These are phyloP conservation scores for Syngnathus scovelli DNA, from an alignment of 2,113 vertebrate genomes.

Conservation along the genomic window DNA sequence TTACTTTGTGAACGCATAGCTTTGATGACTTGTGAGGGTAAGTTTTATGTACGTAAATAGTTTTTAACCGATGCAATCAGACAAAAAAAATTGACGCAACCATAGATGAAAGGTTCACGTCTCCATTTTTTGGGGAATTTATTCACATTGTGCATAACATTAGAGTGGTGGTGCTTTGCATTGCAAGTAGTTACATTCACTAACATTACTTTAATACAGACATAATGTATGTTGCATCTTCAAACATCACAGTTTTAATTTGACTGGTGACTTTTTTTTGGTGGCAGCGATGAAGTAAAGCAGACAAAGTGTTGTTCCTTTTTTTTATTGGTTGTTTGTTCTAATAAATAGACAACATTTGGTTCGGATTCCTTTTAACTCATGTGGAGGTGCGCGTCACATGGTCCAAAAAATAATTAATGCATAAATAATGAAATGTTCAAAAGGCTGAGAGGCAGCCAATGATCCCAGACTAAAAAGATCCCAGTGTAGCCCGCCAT, in stretches of 20 bases:
- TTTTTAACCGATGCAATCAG: background rate
- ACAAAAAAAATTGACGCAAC: background rate
- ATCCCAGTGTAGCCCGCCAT: constrained; percentile 71
- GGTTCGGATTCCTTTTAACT: too few species aligned
- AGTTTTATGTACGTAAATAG: too few species aligned
- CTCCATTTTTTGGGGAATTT: background rate
- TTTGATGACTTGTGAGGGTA: background rate
- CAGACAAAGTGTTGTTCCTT: too few species aligned
- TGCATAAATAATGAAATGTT: constrained; percentile 27
- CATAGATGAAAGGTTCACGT: background rate
- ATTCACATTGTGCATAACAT: background rate
- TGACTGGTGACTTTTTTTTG: too few species aligned
- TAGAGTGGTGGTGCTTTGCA: background rate
- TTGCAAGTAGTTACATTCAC: background rate
- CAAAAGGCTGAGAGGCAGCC: constrained; percentile 45
- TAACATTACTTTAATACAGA: too few species aligned
- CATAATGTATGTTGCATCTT: background rate
- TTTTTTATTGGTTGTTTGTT: too few species aligned
- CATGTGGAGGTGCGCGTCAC: too few species aligned
- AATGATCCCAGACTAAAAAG: constrained; percentile 46
- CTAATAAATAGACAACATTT: too few species aligned
- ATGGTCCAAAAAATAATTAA: constrained; percentile 17
- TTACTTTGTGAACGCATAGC: background rate
- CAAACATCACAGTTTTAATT: too few species aligned
- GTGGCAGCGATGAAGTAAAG: too few species aligned